A percentile compares a stretch with the other conserved stretches of the same genome.
Evolutionary conservation across 2,797 vertebrate genomes (phyloP).

Genomic region (Gymnothorax reevesii): DNA sequence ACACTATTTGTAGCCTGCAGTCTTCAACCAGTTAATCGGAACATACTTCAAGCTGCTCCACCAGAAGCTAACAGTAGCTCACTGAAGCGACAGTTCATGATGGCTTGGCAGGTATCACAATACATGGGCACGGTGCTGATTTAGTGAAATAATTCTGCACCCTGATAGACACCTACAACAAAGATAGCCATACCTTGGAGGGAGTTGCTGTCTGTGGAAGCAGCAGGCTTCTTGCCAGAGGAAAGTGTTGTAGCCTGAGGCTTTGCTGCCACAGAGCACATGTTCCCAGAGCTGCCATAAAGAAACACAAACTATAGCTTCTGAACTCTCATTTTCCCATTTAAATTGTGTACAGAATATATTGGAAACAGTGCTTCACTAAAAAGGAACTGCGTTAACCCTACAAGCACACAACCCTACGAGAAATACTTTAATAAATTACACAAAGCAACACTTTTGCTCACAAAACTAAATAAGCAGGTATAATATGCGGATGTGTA

Average conservation of each 20-base stretch:
- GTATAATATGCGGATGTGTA: too few species aligned
- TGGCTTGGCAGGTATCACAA: neutral
- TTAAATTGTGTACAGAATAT: too few species aligned
- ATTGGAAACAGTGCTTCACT: too few species aligned
- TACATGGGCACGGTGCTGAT: too few species aligned
- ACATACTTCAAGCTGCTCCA: neutral
- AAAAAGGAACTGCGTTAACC: too few species aligned
- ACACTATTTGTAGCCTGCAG: neutral
- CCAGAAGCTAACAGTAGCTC: neutral
- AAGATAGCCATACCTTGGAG: slow-evolving; percentile 71
- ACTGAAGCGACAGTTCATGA: neutral
- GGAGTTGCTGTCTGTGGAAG: slow-evolving; percentile 63
- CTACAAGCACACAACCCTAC: too few species aligned
- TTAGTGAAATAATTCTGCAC: neutral
- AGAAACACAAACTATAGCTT: slow-evolving; percentile 1
- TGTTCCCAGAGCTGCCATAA: slow-evolving; percentile 59
- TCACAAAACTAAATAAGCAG: too few species aligned
- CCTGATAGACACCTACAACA: neutral
- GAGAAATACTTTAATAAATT: too few species aligned
- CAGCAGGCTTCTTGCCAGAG: slow-evolving; percentile 66
- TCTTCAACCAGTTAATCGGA: neutral
- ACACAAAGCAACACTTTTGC: too few species aligned
- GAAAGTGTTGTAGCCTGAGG: slow-evolving; percentile 60
- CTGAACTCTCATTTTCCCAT: neutral
- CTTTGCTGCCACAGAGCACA: slow-evolving; percentile 56